These are phyloP conservation scores for Bruchidius siliquastri DNA, from an alignment of 2,888 invertebrate species.

Conservation along the genomic window DNA sequence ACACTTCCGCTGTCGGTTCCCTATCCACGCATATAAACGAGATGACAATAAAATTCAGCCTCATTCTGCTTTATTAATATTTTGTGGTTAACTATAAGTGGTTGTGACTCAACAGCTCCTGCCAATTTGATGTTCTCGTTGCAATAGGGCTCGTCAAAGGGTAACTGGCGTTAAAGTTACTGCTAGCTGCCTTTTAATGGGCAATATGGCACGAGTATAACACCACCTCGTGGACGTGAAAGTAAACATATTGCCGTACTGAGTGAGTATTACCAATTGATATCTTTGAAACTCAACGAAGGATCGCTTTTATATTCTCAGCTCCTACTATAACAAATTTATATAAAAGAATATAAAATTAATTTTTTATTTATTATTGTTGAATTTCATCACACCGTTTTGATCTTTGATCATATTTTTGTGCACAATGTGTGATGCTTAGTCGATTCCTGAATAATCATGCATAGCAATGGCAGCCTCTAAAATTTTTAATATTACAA, in stretches of 20 bases:
- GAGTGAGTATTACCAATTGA: neutral
- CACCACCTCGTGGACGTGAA: conserved; percentile 1
- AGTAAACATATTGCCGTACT: neutral
- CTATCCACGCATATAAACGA: conserved; percentile 19
- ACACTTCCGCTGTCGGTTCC: conserved; percentile 24
- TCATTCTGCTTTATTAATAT: conserved; percentile 5
- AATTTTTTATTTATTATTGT: no score
- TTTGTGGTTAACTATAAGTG: neutral
- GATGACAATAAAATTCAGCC: neutral
- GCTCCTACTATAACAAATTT: no score
- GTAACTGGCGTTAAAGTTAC: conserved; percentile 45
- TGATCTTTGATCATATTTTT: no score
- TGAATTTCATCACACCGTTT: no score
- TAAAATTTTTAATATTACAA: no score
- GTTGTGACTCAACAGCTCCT: neutral
- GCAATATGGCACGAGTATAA: conserved; percentile 44
- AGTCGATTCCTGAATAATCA: no score
- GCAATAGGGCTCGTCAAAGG: conserved; percentile 51
- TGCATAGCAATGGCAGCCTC: no score
- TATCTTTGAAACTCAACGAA: no score
- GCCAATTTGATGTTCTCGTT: conserved; percentile 17
- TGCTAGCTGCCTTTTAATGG: conserved; percentile 54
- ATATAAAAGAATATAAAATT: no score
- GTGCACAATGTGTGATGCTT: no score
- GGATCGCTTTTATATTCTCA: no score